Percentiles rank a stretch among this genome's conserved stretches.
phyloP scores from a whole-genome alignment of 2,888 invertebrate species.

The Perithous albicinctus region DNA sequence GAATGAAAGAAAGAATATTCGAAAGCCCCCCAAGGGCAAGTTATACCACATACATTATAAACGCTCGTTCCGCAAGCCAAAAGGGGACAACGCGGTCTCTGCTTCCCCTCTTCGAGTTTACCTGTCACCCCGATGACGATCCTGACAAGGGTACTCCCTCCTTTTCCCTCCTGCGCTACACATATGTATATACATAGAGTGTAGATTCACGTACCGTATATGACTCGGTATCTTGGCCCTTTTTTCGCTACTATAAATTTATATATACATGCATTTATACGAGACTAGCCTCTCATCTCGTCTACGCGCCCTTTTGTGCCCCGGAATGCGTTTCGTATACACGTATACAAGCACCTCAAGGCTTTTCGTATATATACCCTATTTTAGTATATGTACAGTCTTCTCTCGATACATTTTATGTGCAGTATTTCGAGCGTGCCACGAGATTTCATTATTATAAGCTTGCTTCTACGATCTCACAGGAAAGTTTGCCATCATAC shows the following conservation, averaged over 20 bases:
- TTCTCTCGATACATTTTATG: slow-evolving; percentile 51
- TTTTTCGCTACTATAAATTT: slow-evolving; percentile 33
- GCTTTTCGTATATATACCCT: neutral
- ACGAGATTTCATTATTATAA: slow-evolving; percentile 57
- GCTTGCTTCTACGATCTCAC: slow-evolving; percentile 19
- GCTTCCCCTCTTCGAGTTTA: slow-evolving; percentile 73
- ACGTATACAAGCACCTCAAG: neutral
- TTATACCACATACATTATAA: slow-evolving; percentile 66
- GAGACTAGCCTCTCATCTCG: slow-evolving; percentile 36
- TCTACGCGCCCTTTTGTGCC: slow-evolving; percentile 34
- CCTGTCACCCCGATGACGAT: slow-evolving; percentile 83
- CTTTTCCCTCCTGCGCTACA: slow-evolving; percentile 11
- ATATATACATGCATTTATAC: slow-evolving; percentile 33
- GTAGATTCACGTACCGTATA: neutral
- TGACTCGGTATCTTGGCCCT: slow-evolving; percentile 22
- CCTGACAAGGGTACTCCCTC: slow-evolving; percentile 80
- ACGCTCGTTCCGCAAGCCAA: slow-evolving; percentile 56
- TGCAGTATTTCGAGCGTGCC: slow-evolving; percentile 47
- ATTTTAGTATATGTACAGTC: neutral
- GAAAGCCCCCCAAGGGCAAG: slow-evolving; percentile 61
- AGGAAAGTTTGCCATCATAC: slow-evolving; percentile 37
- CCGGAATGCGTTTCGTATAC: slow-evolving; percentile 4
- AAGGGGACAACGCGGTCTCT: slow-evolving; percentile 67
- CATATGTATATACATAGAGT: slow-evolving; percentile 56
- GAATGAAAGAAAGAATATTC: slow-evolving; percentile 11